phyloP scores from a whole-genome alignment of 2,888 invertebrate genomes.

The Ecdyonurus torrentis region DNA sequence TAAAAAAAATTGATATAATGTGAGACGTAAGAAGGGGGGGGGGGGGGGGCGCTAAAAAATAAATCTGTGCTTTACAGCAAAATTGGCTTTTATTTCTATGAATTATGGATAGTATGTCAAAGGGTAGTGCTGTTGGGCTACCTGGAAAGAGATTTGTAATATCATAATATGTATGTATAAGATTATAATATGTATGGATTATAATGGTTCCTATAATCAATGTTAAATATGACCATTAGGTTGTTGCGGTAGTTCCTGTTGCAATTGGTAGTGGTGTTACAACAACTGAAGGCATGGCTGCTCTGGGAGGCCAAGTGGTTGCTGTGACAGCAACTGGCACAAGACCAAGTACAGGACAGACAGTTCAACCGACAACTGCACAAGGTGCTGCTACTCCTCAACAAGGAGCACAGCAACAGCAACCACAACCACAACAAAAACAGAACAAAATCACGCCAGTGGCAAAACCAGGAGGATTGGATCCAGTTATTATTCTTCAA shows the following conservation, averaged over 20 bases:
- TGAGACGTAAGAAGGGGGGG: too few species aligned
- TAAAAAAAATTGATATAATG: too few species aligned
- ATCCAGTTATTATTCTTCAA: slow-evolving; percentile 35
- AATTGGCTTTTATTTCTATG: too few species aligned
- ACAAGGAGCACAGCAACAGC: not conserved
- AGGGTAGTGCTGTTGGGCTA: too few species aligned
- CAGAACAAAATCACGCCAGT: slow-evolving; percentile 32
- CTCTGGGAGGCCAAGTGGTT: not conserved
- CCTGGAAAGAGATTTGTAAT: too few species aligned
- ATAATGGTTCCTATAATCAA: too few species aligned
- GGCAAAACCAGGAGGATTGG: slow-evolving; percentile 36
- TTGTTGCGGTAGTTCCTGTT: not conserved
- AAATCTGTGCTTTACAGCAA: too few species aligned
- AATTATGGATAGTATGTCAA: too few species aligned
- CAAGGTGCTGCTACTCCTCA: too few species aligned
- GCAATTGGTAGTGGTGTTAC: not conserved
- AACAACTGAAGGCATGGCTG: not conserved
- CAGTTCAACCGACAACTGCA: slow-evolving; percentile 8
- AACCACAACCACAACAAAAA: slow-evolving; percentile 16
- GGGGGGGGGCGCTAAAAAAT: too few species aligned
- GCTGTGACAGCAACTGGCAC: not conserved
- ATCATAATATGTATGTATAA: too few species aligned
- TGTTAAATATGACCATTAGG: slow-evolving; percentile 18
- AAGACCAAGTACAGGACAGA: not conserved
- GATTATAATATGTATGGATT: too few species aligned